A percentile compares a stretch with the other conserved stretches of the same genome.
phyloP scores from a whole-genome alignment of 2,888 invertebrate species.

The Patella ulyssiponensis region DNA sequence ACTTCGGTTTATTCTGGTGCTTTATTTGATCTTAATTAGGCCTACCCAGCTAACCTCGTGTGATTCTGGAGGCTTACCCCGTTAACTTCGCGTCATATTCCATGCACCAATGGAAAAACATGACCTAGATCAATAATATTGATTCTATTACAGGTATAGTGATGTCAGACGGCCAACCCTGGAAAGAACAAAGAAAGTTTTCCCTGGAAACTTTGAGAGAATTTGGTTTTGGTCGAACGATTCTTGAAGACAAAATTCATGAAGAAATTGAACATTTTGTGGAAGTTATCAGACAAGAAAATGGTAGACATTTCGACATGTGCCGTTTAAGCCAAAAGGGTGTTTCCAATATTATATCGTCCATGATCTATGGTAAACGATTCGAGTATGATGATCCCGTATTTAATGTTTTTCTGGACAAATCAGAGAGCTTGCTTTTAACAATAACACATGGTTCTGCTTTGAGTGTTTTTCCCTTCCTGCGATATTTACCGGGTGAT shows the following conservation, averaged over 20 bases:
- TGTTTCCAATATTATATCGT: conserved; percentile 30
- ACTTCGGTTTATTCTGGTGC: too few species aligned
- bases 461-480: conserved; percentile 32
- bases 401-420: conserved; percentile 15
- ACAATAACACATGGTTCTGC: neutral
- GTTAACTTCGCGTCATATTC: too few species aligned
- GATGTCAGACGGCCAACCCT: conserved; percentile 13
- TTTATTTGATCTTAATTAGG: too few species aligned
- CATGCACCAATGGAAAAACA: too few species aligned
- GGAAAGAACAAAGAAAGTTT: conserved; percentile 26
- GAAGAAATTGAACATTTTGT: conserved; percentile 19
- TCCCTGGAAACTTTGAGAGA: conserved; percentile 20
- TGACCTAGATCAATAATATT: neutral
- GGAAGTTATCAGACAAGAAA: conserved; percentile 8
- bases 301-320: conserved; percentile 13
- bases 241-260: conserved; percentile 24
- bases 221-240: conserved; percentile 24
- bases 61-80: too few species aligned
- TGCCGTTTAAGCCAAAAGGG: conserved; percentile 1
- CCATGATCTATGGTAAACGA: conserved; percentile 22
- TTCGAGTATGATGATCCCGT: conserved; percentile 24
- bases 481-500: conserved; percentile 44
- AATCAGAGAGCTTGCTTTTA: conserved; percentile 13
- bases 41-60: too few species aligned
- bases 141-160: conserved; percentile 7